phyloP scores from a whole-genome alignment of 1,140 invertebrate genomes.

The Leptoteleia sp. region DNA sequence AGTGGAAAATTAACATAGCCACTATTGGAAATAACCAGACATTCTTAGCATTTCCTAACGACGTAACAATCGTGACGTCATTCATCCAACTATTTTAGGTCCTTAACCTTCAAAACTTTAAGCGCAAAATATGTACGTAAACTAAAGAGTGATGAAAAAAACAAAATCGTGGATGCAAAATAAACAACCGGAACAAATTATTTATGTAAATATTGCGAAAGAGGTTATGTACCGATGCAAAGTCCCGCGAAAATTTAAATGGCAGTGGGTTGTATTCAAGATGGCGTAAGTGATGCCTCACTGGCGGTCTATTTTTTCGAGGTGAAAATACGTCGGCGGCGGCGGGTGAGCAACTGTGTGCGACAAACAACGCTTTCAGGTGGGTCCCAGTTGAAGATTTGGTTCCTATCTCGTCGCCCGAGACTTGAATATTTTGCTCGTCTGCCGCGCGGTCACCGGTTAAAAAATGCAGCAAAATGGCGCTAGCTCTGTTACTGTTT shows the following conservation, averaged over 20 bases:
- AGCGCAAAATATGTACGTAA: too few species aligned
- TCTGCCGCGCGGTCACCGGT: conserved; percentile 47
- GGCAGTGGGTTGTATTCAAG: conserved; percentile 8
- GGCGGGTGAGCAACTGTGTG: conserved; percentile 4
- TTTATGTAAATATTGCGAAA: too few species aligned
- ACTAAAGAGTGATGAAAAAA: too few species aligned
- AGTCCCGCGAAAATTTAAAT: conserved; percentile 25
- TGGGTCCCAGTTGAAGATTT: not conserved
- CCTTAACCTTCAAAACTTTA: too few species aligned
- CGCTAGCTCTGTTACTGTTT: conserved; percentile 67
- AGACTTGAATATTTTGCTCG: not conserved
- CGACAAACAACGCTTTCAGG: conserved; percentile 13
- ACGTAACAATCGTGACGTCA: too few species aligned
- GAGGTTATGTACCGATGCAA: not conserved
- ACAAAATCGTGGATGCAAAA: too few species aligned
- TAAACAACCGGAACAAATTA: too few species aligned
- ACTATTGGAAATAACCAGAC: too few species aligned
- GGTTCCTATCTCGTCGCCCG: not conserved
- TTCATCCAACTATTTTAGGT: too few species aligned
- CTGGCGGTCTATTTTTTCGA: conserved; percentile 34
- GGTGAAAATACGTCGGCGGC: conserved; percentile 18
- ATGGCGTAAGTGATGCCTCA: conserved; percentile 13
- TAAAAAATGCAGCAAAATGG: conserved; percentile 69
- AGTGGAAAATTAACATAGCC: too few species aligned
- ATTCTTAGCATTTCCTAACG: too few species aligned